Percentiles rank a stretch among this genome's conserved stretches.
Conservation (phyloP, 2,888 invertebrate genomes). For the Pheosia gnoma region DNA sequence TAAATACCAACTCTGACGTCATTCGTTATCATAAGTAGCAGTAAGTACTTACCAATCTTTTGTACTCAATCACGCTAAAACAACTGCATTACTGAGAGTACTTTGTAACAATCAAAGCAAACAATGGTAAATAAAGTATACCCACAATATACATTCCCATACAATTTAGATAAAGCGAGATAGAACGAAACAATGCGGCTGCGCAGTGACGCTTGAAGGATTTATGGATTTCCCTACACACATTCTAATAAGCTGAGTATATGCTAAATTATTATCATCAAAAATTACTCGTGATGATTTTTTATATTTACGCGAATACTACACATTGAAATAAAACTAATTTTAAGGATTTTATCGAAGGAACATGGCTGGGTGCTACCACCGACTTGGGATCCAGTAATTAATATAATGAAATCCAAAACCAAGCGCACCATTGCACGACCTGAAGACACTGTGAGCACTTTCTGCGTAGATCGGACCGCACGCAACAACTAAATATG, state of each 20-base stretch:
- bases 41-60: not conserved
- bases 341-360: too few species aligned
- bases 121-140: not conserved
- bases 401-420: too few species aligned
- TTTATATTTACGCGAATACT: too few species aligned
- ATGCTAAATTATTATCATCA: too few species aligned
- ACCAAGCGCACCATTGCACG: too few species aligned
- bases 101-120: not conserved
- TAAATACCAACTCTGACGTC: not conserved
- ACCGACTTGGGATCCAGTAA: too few species aligned
- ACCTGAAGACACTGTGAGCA: too few species aligned
- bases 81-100: not conserved
- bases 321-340: too few species aligned
- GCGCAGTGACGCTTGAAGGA: not conserved
- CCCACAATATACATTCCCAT: not conserved
- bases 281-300: too few species aligned
- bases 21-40: not conserved
- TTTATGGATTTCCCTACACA: not conserved
- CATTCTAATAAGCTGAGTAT: not conserved
- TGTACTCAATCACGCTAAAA: not conserved
- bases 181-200: not conserved
- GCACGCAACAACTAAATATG: too few species aligned
- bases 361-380: too few species aligned
- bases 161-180: not conserved
- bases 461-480: too few species aligned